phyloP scores from a whole-genome alignment of 2,888 invertebrate species.

The Cerastis leucographa region DNA sequence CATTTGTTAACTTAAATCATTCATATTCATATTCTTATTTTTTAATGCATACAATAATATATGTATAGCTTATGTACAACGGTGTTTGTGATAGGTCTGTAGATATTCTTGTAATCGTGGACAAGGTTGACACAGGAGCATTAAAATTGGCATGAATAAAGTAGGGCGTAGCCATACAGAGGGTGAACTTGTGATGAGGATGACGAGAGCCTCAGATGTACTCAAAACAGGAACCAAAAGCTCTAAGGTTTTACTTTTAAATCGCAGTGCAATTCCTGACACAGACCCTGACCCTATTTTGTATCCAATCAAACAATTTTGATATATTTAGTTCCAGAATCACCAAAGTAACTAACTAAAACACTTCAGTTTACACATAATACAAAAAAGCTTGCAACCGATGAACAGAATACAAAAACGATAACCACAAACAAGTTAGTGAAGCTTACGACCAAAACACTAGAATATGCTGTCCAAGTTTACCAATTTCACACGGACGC shows the following conservation, averaged over 20 bases:
- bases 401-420: constrained; percentile 35
- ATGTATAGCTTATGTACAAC: too few relatives aligned
- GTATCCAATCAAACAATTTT: background rate
- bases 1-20: background rate
- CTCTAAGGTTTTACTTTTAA: background rate
- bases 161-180: background rate
- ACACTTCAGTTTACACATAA: constrained; percentile 9
- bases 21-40: too few relatives aligned
- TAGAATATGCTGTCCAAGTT: constrained; percentile 58
- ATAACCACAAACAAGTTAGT: constrained; percentile 31
- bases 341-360: background rate
- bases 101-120: background rate
- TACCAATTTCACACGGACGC: constrained; percentile 59
- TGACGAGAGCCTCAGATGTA: background rate
- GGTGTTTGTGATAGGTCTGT: background rate
- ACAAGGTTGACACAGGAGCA: background rate
- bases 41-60: too few relatives aligned
- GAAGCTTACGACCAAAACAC: constrained; percentile 45
- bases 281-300: background rate
- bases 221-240: background rate
- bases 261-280: background rate
- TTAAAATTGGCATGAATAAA: background rate
- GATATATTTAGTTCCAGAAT: background rate
- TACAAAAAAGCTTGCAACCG: constrained; percentile 11
- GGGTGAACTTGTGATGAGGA: background rate